Evolutionary conservation across 2,113 vertebrate species (phyloP), one percentile per base, ranked within the genome.

Genomic region (Sprattus sprattus): DNA sequence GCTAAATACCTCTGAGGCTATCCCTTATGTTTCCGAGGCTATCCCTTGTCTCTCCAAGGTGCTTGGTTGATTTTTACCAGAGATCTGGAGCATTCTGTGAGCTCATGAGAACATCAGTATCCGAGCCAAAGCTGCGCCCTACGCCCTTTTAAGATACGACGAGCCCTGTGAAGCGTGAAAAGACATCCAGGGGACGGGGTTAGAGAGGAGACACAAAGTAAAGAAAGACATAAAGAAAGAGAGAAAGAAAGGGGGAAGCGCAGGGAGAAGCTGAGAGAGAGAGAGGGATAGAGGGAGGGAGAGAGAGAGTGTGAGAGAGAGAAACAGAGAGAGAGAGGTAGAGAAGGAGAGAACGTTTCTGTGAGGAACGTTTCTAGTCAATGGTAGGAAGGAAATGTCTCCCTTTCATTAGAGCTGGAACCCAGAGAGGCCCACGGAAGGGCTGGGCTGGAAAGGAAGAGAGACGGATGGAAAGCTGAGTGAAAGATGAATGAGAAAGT

Each of bases 141-240:
- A 39, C 71, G 28, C 28, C 71, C 71, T 32, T 15, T 13, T 13
- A 8, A 39, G 28, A 78, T 78, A 28, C 13, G 25, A 78, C 71
- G 2, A 39, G 71, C 32, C 71, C 71, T 78, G 71, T 39, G 25
- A 78, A 15, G 11, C 20, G 71, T 39, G 71, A 78, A 78, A 78
- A 15, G 32, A 78, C 71, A 78, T 39, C 10, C 71, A 78, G 71
- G 4, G 13, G 71, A 78, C 1, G 25, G 71, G 11, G 28, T 39
- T 4, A 1, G 4, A 78, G 13, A 16, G 28, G 71, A 44, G 13
- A 78, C 10, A 4, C 25, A 13, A 15, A 89, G 87, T 4, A 82
- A 64, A 64, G 22, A 91, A 88, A 75, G 25, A 46, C 44, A 88
- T 83, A 83, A 87, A 83, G 85, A 60, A 81, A 91, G 78, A 85